These are phyloP conservation scores for Prietella phreatophila DNA, from an alignment of 2,113 vertebrate species.

Conservation along the genomic window DNA sequence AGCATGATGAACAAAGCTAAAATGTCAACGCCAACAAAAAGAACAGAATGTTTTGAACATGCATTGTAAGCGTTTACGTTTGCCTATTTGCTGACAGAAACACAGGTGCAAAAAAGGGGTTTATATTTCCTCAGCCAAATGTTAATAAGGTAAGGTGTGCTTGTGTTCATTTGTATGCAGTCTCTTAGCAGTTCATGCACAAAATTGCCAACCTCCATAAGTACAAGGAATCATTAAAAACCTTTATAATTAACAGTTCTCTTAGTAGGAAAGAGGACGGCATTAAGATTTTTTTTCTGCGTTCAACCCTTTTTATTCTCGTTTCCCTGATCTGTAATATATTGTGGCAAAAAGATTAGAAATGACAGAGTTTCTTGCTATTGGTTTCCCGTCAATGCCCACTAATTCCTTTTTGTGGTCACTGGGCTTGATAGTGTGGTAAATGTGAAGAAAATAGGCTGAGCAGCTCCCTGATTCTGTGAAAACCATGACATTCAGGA, in stretches of 20 bases:
- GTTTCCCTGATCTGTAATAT: slow-evolving; percentile 35
- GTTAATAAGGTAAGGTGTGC: background rate
- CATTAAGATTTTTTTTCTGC: background rate
- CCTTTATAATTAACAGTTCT: background rate
- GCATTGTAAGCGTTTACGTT: background rate
- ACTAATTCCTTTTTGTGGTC: background rate
- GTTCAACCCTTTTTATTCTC: background rate
- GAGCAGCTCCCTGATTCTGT: slow-evolving; percentile 38
- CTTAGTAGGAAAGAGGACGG: background rate
- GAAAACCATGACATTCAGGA: slow-evolving; percentile 50
- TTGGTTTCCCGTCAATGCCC: background rate
- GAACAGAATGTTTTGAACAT: background rate
- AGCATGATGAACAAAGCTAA: background rate
- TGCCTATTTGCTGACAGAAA: background rate
- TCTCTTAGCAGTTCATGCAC: background rate
- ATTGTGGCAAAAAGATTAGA: slow-evolving; percentile 4
- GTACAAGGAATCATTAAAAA: background rate
- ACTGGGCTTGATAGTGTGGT: slow-evolving; percentile 21
- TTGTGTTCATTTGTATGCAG: slow-evolving; percentile 1
- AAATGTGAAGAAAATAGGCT: slow-evolving; percentile 29
- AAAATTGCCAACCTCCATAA: background rate
- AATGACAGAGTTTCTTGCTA: slow-evolving; percentile 36
- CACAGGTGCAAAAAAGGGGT: background rate
- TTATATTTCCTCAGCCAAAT: background rate
- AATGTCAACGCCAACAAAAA: background rate